Evolutionary conservation across 2,113 vertebrate species (phyloP).

Genomic region (Podarcis raffonei): DNA sequence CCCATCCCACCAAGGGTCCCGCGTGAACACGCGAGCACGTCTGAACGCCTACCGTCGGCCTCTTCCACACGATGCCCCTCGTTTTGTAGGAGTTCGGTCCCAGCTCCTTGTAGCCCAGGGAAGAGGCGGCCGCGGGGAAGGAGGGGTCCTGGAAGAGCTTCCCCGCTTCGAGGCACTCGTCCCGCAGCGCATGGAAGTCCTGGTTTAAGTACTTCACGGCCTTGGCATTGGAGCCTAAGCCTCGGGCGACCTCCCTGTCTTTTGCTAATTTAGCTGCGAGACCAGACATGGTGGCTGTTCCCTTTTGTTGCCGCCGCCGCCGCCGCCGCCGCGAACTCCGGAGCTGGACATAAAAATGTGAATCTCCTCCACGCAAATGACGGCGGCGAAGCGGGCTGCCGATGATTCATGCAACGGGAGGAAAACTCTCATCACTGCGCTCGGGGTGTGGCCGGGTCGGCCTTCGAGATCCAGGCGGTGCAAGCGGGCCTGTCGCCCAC

Average conservation of each 20-base stretch:
- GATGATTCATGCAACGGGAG: neutral
- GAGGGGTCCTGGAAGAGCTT: conserved; percentile 80
- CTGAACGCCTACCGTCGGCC: conserved; percentile 79
- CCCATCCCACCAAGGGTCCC: neutral
- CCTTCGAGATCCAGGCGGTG: neutral
- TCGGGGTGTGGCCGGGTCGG: neutral
- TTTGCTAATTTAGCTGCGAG: conserved; percentile 74
- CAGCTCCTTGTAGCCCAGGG: conserved; percentile 85
- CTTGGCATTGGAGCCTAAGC: conserved; percentile 82
- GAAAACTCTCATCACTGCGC: neutral
- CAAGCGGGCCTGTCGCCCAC: neutral
- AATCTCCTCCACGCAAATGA: neutral
- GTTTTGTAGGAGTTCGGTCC: conserved; percentile 82
- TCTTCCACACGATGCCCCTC: conserved; percentile 84
- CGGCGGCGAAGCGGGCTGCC: neutral
- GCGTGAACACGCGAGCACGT: rapidly evolving
- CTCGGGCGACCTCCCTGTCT: conserved; percentile 79
- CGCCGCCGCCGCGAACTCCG: neutral
- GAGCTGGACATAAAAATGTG: neutral
- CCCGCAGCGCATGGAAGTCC: conserved; percentile 77
- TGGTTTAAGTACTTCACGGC: conserved; percentile 83
- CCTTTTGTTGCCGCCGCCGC: neutral
- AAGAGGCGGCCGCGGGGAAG: conserved; percentile 77
- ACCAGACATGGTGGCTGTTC: conserved; percentile 75
- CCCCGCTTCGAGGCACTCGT: conserved; percentile 69